Base-by-base conservation (phyloP, 2,113 vertebrate species). In the Heterotilapia buettikoferi region DNA sequence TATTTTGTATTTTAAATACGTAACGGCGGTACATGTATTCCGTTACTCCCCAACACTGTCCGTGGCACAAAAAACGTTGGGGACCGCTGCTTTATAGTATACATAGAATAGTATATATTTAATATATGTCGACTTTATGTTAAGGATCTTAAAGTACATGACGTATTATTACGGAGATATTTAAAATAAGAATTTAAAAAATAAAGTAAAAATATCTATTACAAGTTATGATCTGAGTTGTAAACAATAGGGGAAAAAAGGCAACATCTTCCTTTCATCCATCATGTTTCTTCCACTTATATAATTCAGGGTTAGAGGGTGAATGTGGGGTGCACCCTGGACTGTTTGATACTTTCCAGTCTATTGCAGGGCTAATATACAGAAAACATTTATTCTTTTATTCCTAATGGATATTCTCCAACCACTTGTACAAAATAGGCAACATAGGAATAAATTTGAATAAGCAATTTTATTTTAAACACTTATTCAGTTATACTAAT, bases 21-120 rank as follows among this genome's bases (percentile, higher is more conserved):
- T 56, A 56, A 56, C 0, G 1, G 53, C 0, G n/a, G n/a, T 4
- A 54, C 53, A 24, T 24, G 53, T 56, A 24, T 24, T 56, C 21
- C 21, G 11, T 56, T 7, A 56, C 0, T 56, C 6, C 11, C 6
- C 53, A 56, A 56, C 53, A 24, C 21, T 56, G 21, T 57, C 1
- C 21, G 1, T 7, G 21, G 54, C 12, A 1, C 12, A 26, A 56
- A 56, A 56, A 56, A 7, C 21, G 21, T 56, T 5, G 21, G 21
- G 54, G 4, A 3, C 12, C 1, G 54, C 54, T 57, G 54, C 13
- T 57, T 29, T 71, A 33, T 19, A 33, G 29, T 61, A 61, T 4
- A 59, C 26, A 31, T 1, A 18, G 26, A 59, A 31, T 31, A 31
- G 57, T 61, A 29, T 61, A 61, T 61, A 18, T 10, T 61, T 8